Evolutionary conservation across 2,113 vertebrate genomes (phyloP).

Genomic region (Chloebia gouldiae): DNA sequence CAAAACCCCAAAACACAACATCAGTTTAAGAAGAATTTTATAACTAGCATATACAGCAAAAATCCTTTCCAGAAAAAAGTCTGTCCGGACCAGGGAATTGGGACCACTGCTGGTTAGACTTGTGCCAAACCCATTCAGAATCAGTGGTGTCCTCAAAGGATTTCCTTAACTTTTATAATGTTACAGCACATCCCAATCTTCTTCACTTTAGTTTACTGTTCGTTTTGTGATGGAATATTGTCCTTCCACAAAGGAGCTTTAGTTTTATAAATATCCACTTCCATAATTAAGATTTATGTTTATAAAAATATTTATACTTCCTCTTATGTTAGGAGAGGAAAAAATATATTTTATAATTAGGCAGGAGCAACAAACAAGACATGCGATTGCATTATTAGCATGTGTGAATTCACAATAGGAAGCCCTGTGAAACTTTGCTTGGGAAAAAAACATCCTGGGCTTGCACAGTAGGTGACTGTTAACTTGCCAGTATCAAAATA

Average conservation of each 20-base stretch:
- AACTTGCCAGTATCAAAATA: constrained; percentile 16
- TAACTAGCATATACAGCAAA: neutral
- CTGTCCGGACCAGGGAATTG: neutral
- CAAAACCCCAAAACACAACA: accelerated
- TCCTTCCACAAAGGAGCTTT: neutral
- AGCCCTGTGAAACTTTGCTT: constrained; percentile 10
- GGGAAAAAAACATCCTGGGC: neutral
- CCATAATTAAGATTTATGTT: neutral
- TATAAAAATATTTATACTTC: constrained; percentile 7
- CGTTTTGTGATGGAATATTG: neutral
- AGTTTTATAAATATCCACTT: neutral
- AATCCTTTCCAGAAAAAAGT: neutral
- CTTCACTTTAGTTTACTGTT: neutral
- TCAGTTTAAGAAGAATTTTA: neutral
- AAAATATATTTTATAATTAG: constrained; percentile 39
- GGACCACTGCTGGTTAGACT: neutral
- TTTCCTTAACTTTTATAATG: neutral
- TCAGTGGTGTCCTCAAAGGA: neutral
- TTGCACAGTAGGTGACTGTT: constrained; percentile 49
- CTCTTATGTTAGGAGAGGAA: neutral
- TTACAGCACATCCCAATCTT: neutral
- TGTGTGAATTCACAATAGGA: constrained; percentile 52
- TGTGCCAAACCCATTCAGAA: neutral
- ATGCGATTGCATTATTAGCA: constrained; percentile 18
- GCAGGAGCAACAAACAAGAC: neutral